phyloP scores from a whole-genome alignment of 2,797 vertebrate genomes.

The Antrozous pallidus region DNA sequence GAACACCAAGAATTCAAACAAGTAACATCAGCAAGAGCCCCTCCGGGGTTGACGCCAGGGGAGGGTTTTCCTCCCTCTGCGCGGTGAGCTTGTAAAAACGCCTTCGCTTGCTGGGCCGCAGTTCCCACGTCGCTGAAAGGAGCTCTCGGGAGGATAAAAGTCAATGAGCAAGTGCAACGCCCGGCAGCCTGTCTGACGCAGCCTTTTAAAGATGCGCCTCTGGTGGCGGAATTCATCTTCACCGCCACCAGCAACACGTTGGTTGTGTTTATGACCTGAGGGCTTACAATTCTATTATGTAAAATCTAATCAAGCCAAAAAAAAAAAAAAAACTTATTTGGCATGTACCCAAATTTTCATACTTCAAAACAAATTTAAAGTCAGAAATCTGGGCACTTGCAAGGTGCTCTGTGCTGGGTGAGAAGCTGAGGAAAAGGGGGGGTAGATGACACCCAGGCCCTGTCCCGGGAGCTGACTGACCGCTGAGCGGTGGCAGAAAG shows the following conservation, averaged over 20 bases:
- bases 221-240: background rate
- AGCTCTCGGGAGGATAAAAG: background rate
- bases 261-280: background rate
- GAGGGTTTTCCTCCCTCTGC: background rate
- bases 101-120: background rate
- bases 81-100: background rate
- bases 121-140: background rate
- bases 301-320: background rate
- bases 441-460: background rate
- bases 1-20: background rate
- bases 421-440: background rate
- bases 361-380: background rate
- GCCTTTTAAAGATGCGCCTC: background rate
- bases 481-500: no score
- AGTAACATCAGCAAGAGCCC: background rate
- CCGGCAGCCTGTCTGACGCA: no score
- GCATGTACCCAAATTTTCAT: background rate
- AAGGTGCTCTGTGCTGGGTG: background rate
- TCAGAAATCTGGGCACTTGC: background rate
- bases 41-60: background rate
- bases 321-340: background rate
- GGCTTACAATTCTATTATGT: background rate
- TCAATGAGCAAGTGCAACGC: background rate
- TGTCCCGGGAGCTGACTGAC: background rate
- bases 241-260: accelerated